Base-by-base conservation (phyloP, 2,113 vertebrate species). In the Pygoscelis antarcticus region DNA sequence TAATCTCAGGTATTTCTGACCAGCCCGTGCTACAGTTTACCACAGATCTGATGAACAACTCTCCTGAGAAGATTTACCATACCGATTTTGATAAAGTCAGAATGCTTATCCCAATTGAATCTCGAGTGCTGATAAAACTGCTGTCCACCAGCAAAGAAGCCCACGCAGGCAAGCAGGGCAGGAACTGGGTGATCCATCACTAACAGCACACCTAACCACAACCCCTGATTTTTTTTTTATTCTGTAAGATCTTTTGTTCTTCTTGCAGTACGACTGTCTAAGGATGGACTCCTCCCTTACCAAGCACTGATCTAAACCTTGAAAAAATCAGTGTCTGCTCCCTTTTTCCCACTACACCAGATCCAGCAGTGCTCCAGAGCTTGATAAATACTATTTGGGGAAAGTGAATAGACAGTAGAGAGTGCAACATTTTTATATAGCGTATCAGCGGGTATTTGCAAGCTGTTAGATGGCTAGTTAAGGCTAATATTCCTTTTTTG, bases 1-100 rank as follows among this genome's bases (percentile, higher is more conserved):
- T 88, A 82, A 89, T 88, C 32, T 85, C 44, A 52, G 13, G 40
- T 93, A 74, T 77, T 94, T 94, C 61, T 88, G 44, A 70, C 54
- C 36, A 83, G 36, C 30, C 74, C 76, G 30, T 29, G 49, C 15
- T 80, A 23, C 38, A 81, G 6, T 23, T 74, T 72, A 89, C 23
- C n/a, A 60, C 29, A 65, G 17, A 82, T 54, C 26, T 61, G 52
- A 87, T 18, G 40, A 95, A 87, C 65, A 34, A 3, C 4, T 54
- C 49, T 90, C 17, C 54, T 83, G 26, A 74, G 78, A 44, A 92
- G 75, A 80, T 91, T 66, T 71, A 25, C 36, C 4, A 2, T 85
- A 15, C 25, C 47, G 66, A 66, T 80, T 86, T 77, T 79, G 44
- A 84, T 72, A 34, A 95, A 68, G 75, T 65, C 34, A 54, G 58